Base-by-base conservation (phyloP, 2,113 vertebrate species). In the Triplophysa dalaica region DNA sequence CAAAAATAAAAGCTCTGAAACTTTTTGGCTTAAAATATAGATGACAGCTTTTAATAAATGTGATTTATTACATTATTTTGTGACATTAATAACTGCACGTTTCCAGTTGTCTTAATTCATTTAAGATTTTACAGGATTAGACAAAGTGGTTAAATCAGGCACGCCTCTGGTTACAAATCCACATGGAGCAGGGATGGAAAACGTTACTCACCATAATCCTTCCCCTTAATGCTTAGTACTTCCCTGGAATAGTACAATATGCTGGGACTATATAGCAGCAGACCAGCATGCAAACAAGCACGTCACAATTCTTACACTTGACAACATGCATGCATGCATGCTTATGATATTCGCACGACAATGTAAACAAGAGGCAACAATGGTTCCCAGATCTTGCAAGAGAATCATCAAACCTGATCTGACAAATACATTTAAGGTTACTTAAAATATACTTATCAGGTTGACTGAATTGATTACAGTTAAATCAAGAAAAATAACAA, bases 191-290 rank as follows among this genome's bases (percentile, higher is more conserved):
- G 41, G 65, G 70, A 58, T 56, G 54, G 75, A 68, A 83, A 80
- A 80, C 63, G 48, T 81, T 75, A 77, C 80, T 87, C 77, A 85
- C 68, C 21, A 3, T 87, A 85, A 85, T 85, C 82, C 82, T 65
- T 13, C 17, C 38, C 7, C 48, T 58, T 78, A 72, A 77, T 63
- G 62, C 63, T 75, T 75, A 45, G n/a, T 76, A 76, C 29, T 8
- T 17, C 72, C 7, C 5, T 13, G 48, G 33, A 70, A 45, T 12
- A 63, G 22, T 43, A 54, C 3, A 38, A 38, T 38, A 38, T 8
- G 19, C 16, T 33, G 24, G 14, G 24, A 16, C 48, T 50, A 38
- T 38, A 21, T 6, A 75, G 50, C 29, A 58, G n/a, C 19, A n/a
- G 54, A 21, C 7, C 19, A 21, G 54, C 17, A 26, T 63, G 16